Evolutionary conservation across 2,888 invertebrate species (phyloP).

Genomic region (Parelbella ahira): DNA sequence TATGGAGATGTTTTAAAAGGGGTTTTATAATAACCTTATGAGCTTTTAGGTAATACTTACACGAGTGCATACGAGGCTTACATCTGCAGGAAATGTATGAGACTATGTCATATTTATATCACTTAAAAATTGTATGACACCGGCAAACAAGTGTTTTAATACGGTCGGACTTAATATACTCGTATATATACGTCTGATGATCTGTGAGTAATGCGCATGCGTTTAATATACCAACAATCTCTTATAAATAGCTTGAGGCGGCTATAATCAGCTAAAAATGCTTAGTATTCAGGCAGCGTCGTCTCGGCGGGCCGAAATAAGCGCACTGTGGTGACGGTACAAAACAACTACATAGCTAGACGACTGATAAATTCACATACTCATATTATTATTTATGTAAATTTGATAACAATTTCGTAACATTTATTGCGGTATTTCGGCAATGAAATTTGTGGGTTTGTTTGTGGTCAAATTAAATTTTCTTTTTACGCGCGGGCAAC

Average conservation of each 20-base stretch:
- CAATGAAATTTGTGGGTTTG: too few species aligned
- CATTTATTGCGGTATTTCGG: constrained; percentile 3
- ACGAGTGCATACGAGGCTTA: too few species aligned
- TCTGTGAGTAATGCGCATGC: too few species aligned
- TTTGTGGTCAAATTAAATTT: too few species aligned
- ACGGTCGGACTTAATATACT: too few species aligned
- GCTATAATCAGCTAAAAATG: constrained; percentile 15
- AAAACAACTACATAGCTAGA: constrained; percentile 16
- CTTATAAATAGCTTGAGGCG: constrained; percentile 17
- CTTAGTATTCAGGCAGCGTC: constrained; percentile 18
- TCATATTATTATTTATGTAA: constrained; percentile 15
- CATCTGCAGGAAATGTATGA: too few species aligned
- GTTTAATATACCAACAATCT: constrained; percentile 1
- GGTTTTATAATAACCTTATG: constrained; percentile 1
- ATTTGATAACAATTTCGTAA: constrained; percentile 9
- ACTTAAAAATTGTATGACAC: too few species aligned
- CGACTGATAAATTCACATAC: constrained; percentile 13
- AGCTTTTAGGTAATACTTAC: not conserved
- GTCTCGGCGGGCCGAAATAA: constrained; percentile 14
- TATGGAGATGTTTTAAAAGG: not conserved
- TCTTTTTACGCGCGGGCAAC: too few species aligned
- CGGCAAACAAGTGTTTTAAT: too few species aligned
- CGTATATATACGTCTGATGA: too few species aligned
- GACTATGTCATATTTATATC: too few species aligned
- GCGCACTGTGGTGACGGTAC: constrained; percentile 13